Evolutionary conservation across 2,888 invertebrate species (phyloP), one percentile per base, ranked within the genome.

Genomic region (Patella caerulea): DNA sequence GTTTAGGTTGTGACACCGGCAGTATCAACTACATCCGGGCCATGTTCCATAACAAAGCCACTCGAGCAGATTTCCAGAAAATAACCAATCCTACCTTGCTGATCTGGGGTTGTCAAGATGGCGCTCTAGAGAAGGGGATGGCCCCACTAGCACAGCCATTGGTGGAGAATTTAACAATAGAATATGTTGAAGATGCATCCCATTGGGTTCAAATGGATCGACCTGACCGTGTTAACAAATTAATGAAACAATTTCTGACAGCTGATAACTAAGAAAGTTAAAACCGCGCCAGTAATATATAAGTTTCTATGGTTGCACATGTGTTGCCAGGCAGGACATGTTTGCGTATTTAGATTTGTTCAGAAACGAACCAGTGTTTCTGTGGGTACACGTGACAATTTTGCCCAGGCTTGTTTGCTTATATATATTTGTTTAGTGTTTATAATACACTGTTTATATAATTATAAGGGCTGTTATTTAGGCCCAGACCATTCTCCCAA

Each of bases 151-250:
- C 83, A 1, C 71, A 52, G 11, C 75, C 82, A 14, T 9, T 24
- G 19, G 65, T 65, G 24, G 65, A 65, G 11, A 65, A 65, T 24
- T 93, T 94, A 83, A 94, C 94, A 19, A 93, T 94, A 0, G 94
- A 95, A 83, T 94, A 93, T 86, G 93, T 94, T 77, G 93, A 94
- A 65, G 94, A 93, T 92, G 94, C 94, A 5, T 94, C 94, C 34
- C 96, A 96, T 91, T 95, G 95, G 92, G 95, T 95, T 0, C 95
- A 95, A 86, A 95, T 95, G 90, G 95, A 96, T 90, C 93, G 93
- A 79, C 94, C 95, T 0, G 93, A 93, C 12, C 89, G 92, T 78
- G 94, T 95, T 78, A 95, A 95, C 89, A 92, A 93, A 83, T 91
- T 93, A 74, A 93, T 95, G 65, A 89, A 94, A 69, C 94, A 94